Evolutionary conservation across 1,140 invertebrate genomes (phyloP).

Genomic region (Orchesella cincta): DNA sequence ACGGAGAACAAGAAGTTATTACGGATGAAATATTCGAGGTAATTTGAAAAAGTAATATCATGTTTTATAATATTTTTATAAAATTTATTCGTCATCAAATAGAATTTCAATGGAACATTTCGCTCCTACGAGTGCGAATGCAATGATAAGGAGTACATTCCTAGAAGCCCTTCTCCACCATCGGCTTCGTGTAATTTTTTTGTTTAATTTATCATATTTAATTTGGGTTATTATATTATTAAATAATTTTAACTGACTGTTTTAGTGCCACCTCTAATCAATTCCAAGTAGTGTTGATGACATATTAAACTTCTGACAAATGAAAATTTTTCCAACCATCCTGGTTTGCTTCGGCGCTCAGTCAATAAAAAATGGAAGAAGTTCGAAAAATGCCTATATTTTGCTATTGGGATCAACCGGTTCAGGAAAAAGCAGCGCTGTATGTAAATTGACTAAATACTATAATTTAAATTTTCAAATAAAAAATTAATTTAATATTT

Average conservation of each 20-base stretch:
- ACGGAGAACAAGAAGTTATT: neutral
- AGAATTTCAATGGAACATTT: neutral
- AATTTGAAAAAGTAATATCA: too few relatives aligned
- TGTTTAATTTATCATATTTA: neutral
- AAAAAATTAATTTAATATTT: too few relatives aligned
- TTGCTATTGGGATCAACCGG: conserved; percentile 20
- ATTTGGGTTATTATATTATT: too few relatives aligned
- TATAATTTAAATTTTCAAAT: too few relatives aligned
- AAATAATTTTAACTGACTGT: too few relatives aligned
- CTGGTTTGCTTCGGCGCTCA: neutral
- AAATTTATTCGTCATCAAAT: neutral
- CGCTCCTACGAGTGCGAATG: neutral
- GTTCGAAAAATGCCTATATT: conserved; percentile 34
- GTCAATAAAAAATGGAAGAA: conserved; percentile 12
- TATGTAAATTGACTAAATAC: neutral
- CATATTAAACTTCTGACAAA: too few relatives aligned
- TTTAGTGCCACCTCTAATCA: too few relatives aligned
- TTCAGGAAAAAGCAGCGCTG: conserved; percentile 23
- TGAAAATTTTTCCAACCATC: neutral
- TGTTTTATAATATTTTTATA: too few relatives aligned
- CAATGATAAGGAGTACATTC: neutral
- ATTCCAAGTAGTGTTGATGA: too few relatives aligned
- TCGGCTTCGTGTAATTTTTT: neutral
- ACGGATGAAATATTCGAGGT: too few relatives aligned
- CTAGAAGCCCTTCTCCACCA: neutral